Percentiles rank a stretch among this genome's conserved stretches.
Evolutionary conservation across 2,797 vertebrate genomes (phyloP).

Genomic region (Nannoperca australis): DNA sequence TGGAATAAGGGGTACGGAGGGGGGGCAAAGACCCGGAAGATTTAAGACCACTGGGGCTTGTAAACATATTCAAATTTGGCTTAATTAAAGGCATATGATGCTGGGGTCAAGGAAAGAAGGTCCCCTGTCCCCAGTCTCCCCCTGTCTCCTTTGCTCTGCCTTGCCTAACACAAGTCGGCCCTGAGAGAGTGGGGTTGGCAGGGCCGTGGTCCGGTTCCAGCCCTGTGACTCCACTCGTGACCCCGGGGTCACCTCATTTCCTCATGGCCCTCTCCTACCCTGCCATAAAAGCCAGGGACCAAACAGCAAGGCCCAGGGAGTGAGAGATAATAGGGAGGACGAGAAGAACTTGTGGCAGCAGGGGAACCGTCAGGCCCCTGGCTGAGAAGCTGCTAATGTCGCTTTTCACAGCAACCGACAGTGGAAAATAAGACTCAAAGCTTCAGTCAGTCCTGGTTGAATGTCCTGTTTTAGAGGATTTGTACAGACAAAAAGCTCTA

Average conservation of each 20-base stretch:
- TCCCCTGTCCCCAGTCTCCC: conserved; percentile 58
- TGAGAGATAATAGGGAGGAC: conserved; percentile 80
- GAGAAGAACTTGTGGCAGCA: conserved; percentile 69
- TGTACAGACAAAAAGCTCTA: conserved; percentile 40
- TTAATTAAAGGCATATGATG: conserved; percentile 87
- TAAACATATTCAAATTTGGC: conserved; percentile 87
- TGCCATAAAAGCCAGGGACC: conserved; percentile 84
- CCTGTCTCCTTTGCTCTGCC: conserved; percentile 52
- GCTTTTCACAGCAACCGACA: conserved; percentile 52
- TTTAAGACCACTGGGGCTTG: conserved; percentile 87
- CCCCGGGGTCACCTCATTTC: conserved; percentile 89
- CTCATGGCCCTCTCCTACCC: conserved; percentile 87
- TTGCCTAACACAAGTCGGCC: conserved; percentile 55
- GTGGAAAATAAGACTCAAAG: conserved; percentile 54
- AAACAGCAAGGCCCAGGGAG: conserved; percentile 77
- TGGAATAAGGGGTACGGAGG: conserved; percentile 36
- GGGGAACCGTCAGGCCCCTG: conserved; percentile 66
- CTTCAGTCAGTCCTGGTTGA: conserved; percentile 22
- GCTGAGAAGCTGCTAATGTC: conserved; percentile 62
- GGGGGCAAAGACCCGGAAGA: conserved; percentile 76
- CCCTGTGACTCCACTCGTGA: conserved; percentile 83
- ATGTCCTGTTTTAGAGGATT: conserved; percentile 24
- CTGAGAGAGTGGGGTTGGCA: conserved; percentile 69
- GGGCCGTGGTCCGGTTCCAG: conserved; percentile 73
- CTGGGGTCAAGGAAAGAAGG: conserved; percentile 76